Conservation (phyloP, 2,113 vertebrate species). For the Felis chaus region DNA sequence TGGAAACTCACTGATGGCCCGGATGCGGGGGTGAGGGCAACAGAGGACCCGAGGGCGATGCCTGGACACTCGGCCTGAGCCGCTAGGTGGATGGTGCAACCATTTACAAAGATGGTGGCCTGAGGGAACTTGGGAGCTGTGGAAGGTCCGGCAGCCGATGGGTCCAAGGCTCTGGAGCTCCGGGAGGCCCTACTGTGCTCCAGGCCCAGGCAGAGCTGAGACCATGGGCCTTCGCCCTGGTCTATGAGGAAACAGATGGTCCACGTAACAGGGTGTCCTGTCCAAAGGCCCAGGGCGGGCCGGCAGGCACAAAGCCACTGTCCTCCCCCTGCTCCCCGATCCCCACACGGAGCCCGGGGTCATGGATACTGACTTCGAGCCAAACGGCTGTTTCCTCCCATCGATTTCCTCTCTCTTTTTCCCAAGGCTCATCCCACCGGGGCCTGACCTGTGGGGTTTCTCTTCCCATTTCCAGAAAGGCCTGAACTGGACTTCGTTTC, state of each 20-base stretch:
- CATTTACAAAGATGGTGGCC: rapidly evolving
- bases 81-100: rapidly evolving
- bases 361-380: neutral
- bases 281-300: neutral
- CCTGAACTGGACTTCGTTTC: rapidly evolving
- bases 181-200: neutral
- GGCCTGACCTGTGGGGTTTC: neutral
- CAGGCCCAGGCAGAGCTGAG: neutral
- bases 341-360: neutral
- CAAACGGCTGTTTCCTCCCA: neutral
- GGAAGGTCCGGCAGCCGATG: rapidly evolving
- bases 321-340: neutral
- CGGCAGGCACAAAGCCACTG: neutral
- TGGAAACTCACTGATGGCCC: rapidly evolving
- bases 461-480: neutral
- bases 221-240: no score
- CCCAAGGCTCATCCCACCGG: neutral
- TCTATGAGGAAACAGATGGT: neutral
- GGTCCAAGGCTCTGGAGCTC: neutral
- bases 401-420: neutral
- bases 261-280: neutral
- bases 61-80: rapidly evolving
- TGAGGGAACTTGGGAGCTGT: neutral
- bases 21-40: neutral
- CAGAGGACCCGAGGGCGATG: no score